phyloP scores from a whole-genome alignment of 92 coral and sea anemone species.

The Zoanthus sansibaricus region DNA sequence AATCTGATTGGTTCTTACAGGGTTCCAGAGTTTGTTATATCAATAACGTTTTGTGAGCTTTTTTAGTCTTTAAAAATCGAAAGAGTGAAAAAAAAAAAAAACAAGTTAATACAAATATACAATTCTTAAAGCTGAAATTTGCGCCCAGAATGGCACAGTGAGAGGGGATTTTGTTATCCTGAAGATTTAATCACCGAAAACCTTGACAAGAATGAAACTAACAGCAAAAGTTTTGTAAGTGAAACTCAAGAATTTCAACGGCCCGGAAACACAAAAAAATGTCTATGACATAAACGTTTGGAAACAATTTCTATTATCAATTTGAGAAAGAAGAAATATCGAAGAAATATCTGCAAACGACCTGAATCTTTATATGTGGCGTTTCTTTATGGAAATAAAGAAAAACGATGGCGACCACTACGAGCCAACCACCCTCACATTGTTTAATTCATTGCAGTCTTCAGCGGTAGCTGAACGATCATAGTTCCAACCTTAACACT shows the following conservation, averaged over 20 bases:
- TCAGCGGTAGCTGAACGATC: conserved; percentile 47
- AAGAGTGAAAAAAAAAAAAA: too few relatives aligned
- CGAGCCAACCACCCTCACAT: conserved; percentile 57
- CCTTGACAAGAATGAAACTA: too few relatives aligned
- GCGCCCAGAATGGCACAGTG: too few relatives aligned
- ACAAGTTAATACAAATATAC: too few relatives aligned
- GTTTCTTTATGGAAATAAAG: conserved; percentile 48
- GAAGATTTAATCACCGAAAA: too few relatives aligned
- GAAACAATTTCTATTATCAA: conserved; percentile 33
- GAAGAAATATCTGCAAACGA: conserved; percentile 47
- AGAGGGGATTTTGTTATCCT: too few relatives aligned
- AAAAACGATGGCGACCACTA: conserved; percentile 40
- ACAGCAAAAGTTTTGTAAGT: too few relatives aligned
- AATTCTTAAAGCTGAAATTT: too few relatives aligned
- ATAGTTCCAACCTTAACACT: conserved; percentile 30
- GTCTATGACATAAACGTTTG: conserved; percentile 45
- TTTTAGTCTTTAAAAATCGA: too few relatives aligned
- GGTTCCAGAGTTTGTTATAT: too few relatives aligned
- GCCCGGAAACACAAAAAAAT: conserved; percentile 53
- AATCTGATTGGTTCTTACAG: too few relatives aligned
- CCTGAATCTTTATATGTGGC: conserved; percentile 43
- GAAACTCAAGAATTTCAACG: not conserved
- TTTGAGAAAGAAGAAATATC: conserved; percentile 38
- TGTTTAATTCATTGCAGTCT: conserved; percentile 55
- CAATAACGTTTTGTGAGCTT: too few relatives aligned